Evolutionary conservation across 2,888 invertebrate genomes (phyloP).

Genomic region (Zygothrica quintamaculata): DNA sequence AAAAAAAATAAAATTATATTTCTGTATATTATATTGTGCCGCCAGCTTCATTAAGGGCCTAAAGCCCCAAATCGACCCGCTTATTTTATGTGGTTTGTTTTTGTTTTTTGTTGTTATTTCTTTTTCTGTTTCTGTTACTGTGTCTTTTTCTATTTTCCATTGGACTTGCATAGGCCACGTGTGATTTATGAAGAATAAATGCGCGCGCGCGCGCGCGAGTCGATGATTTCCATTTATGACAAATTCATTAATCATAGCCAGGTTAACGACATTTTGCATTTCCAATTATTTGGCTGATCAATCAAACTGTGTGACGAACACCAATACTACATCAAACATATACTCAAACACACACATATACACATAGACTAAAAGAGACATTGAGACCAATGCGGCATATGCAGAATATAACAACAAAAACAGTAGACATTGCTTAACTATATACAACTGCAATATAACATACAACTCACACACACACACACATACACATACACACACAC

Average conservation of each 20-base stretch:
- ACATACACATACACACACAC: too few relatives aligned
- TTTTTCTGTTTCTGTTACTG: too few relatives aligned
- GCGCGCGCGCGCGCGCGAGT: conserved; percentile 7
- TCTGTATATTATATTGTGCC: too few relatives aligned
- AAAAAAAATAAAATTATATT: too few relatives aligned
- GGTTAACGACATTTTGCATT: conserved; percentile 74
- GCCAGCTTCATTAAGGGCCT: conserved; percentile 61
- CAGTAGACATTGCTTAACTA: too few relatives aligned
- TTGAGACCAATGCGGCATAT: too few relatives aligned
- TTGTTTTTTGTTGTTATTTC: too few relatives aligned
- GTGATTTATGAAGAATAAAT: conserved; percentile 68
- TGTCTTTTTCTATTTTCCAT: too few relatives aligned
- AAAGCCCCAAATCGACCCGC: conserved; percentile 60
- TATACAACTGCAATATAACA: too few relatives aligned
- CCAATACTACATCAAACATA: conserved; percentile 7
- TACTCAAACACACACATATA: conserved; percentile 7
- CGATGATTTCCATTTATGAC: conserved; percentile 60
- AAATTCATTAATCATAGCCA: conserved; percentile 73
- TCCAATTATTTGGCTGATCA: conserved; percentile 55
- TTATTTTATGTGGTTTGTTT: too few relatives aligned
- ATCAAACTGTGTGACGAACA: conserved; percentile 56
- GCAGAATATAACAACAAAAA: conserved; percentile 8
- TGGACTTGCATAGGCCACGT: conserved; percentile 36
- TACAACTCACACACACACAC: too few relatives aligned
- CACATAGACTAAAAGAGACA: neutral